Evolutionary conservation across 2,888 invertebrate genomes (phyloP), one percentile per base, ranked within the genome.

Genomic region (Agriopis marginaria): DNA sequence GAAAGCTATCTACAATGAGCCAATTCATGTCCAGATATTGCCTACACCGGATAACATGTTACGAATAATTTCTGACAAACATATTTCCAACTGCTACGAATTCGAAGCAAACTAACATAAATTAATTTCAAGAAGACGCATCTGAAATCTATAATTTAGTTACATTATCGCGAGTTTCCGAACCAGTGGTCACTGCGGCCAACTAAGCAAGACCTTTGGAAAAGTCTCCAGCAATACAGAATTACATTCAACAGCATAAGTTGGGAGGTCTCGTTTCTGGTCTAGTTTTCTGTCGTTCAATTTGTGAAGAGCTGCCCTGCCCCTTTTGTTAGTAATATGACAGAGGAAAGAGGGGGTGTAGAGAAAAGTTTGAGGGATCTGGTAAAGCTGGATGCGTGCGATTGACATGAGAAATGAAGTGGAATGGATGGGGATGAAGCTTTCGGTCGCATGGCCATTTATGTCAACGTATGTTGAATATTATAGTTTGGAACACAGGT

Each of bases 121-220:
- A 85, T 85, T 83, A 81, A 82, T 77, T 81, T 79, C 70, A 75
- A 77, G 77, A 77, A 72, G 74, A 76, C 74, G 72, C 77, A 76
- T 80, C 79, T 78, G 75, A 80, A 85, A 84, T 87, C 81, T 86
- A 87, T 89, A 87, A 89, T 86, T 89, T 86, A 88, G 80, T 80
- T 80, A 84, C 83, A 86, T 89, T 91, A 92, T 91, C 90, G 82
- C 73, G 78, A 84, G 86, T 88, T 92, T 91, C 91, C 88, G 82
- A 86, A 83, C 86, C 89, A 86, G 80, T 90, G 89, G 78, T 72
- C 82, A 83, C 69, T 53, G 42, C 63, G 73, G 71, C 91, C 87
- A 89, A 50, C 77, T 68, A 76, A 72, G 9, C 7, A 56, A 79
- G 87, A 85, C 61, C 89, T 71, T 66, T 64, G 51, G 66, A 56